Evolutionary conservation across 1,140 invertebrate species (phyloP), one percentile per base, ranked within the genome.

Genomic region (Philotrypesis tridentata): DNA sequence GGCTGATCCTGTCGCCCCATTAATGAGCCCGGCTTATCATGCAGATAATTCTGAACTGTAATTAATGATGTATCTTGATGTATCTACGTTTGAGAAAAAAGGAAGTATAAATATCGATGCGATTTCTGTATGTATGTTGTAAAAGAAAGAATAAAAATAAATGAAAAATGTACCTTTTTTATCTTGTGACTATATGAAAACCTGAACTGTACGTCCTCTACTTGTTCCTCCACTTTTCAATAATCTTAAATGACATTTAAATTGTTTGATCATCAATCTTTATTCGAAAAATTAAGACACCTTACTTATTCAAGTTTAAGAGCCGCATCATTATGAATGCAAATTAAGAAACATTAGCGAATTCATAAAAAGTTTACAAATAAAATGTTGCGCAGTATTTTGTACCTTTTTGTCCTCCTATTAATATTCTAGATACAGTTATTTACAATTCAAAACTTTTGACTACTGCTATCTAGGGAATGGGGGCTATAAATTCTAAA

Each of bases 11-110:
- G 9, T 74, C 33, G 43, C 25, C 7, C 25, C 63, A 2, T 70
- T 11, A 73, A 65, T 67, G 33, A 74, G 25, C 63, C 37, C 17
- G 61, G 48, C 23, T 78, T 79, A 71, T 79, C 77, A 8, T 21
- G n/a, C 6, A 71, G 65, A 48, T 48, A 71, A 12, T 43, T 61
- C 29, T 14, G 23, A 12, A 48, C 43, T 27, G 33, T 79, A 79
- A 79, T 61, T 60, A 11, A 79, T 37, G 48, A 25, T 25, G 23
- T 61, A 11, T n/a, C 6, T 8, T n/a, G n/a, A 37, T 37, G 33
- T 37, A 37, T 29, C 27, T 25, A 5, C 0, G 4, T 5, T 55
- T 55, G 2, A 55, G 5, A 55, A 55, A 55, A n/a, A n/a, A n/a
- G n/a, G n/a, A 6, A 0, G n/a, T 43, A 14, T 43, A 55, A 55